phyloP scores from a whole-genome alignment of 2,113 vertebrate genomes.

The Zootoca vivipara region DNA sequence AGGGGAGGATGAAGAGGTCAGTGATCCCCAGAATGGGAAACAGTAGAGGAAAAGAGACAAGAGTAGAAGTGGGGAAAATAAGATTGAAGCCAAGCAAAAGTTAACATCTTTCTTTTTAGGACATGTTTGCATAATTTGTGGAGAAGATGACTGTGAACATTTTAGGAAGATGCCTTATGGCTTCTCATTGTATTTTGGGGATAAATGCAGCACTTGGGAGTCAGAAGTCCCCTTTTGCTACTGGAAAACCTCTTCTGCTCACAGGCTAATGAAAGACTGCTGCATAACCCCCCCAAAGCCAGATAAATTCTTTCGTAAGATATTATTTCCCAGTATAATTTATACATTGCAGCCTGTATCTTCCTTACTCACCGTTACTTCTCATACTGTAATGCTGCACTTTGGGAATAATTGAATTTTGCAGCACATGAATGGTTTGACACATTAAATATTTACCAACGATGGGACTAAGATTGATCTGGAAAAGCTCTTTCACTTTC shows the following conservation, averaged over 20 bases:
- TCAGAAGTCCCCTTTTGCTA: no score
- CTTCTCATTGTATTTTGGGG: not conserved
- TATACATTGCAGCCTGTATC: not conserved
- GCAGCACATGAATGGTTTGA: no score
- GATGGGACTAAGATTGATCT: no score
- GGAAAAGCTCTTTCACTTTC: no score
- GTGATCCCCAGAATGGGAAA: slow-evolving; percentile 44
- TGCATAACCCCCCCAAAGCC: not conserved
- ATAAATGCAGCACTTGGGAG: no score
- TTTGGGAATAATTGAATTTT: not conserved
- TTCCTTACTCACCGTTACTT: not conserved
- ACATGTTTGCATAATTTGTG: not conserved
- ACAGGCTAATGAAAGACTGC: not conserved
- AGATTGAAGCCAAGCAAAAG: not conserved
- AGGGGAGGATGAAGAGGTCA: slow-evolving; percentile 37
- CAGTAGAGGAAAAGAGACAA: slow-evolving; percentile 34
- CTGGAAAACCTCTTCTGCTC: not conserved
- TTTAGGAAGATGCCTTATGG: not conserved
- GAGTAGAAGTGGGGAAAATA: not conserved
- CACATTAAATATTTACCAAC: no score
- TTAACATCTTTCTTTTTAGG: not conserved
- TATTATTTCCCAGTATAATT: not conserved
- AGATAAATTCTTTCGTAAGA: not conserved
- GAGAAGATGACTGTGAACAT: not conserved
- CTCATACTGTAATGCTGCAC: not conserved